Percentiles rank a stretch among this genome's conserved stretches.
Conservation (phyloP, 2,888 invertebrate genomes). For the Pocota personata region DNA sequence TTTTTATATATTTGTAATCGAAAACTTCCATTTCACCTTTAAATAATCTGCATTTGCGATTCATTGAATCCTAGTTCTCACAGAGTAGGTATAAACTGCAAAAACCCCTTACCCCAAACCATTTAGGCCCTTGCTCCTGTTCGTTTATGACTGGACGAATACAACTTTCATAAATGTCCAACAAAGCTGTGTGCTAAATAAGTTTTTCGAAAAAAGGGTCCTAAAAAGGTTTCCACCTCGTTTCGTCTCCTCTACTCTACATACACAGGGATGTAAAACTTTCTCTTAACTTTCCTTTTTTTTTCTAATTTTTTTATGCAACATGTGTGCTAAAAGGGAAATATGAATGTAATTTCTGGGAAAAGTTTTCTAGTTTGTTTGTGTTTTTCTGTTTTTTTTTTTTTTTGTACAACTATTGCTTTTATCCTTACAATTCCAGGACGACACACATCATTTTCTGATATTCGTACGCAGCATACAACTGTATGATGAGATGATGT, state of each 20-base stretch:
- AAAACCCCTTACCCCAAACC: not conserved
- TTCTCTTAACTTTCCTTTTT: slow-evolving; percentile 10
- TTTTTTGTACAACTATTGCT: slow-evolving; percentile 10
- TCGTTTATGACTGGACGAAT: not conserved
- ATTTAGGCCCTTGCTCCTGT: slow-evolving; percentile 10
- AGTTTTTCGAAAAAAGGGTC: slow-evolving; percentile 13
- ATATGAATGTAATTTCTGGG: slow-evolving; percentile 9
- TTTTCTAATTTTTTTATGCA: slow-evolving; percentile 30
- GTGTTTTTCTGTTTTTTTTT: slow-evolving; percentile 4
- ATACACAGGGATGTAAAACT: slow-evolving; percentile 17
- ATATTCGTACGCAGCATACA: slow-evolving; percentile 98
- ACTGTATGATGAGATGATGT: slow-evolving; percentile 97
- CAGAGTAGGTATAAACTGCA: not conserved
- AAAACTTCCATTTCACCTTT: not conserved
- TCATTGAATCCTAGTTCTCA: slow-evolving; percentile 45
- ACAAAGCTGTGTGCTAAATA: slow-evolving; percentile 44
- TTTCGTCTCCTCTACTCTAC: not conserved
- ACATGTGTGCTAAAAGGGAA: slow-evolving; percentile 48
- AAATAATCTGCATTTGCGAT: slow-evolving; percentile 11
- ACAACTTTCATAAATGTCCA: slow-evolving; percentile 44
- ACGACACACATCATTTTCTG: slow-evolving; percentile 98
- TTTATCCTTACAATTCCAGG: slow-evolving; percentile 95
- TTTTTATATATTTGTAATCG: not conserved
- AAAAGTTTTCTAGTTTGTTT: slow-evolving; percentile 9
- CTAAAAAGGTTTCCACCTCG: slow-evolving; percentile 36